These are phyloP conservation scores for Rhodinocichla rosea DNA, from an alignment of 2,113 vertebrate genomes.

Conservation along the genomic window DNA sequence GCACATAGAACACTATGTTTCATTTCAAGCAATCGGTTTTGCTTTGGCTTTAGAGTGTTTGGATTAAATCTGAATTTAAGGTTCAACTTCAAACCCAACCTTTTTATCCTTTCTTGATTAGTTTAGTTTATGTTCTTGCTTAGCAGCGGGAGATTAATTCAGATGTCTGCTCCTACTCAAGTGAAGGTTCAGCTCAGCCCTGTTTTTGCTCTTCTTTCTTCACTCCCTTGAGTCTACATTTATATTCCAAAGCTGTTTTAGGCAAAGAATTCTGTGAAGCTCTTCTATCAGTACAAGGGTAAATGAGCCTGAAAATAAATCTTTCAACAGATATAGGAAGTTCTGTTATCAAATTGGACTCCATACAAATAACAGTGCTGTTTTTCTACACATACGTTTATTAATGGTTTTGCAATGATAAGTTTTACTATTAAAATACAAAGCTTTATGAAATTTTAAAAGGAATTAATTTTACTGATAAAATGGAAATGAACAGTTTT, in stretches of 20 bases:
- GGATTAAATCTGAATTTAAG: constrained; percentile 49
- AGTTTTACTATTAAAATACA: constrained; percentile 9
- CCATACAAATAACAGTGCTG: not conserved
- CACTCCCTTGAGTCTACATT: constrained; percentile 9
- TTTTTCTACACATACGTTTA: constrained; percentile 28
- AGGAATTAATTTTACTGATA: not conserved
- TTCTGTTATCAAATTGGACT: not conserved
- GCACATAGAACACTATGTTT: not conserved
- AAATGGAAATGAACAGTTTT: not conserved
- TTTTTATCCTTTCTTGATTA: constrained; percentile 38
- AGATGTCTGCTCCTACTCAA: not conserved
- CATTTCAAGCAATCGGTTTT: constrained; percentile 1
- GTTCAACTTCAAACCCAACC: constrained; percentile 19
- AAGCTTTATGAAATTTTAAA: constrained; percentile 19
- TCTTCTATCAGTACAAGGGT: constrained; percentile 41
- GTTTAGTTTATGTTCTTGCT: not conserved
- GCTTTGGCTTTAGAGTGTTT: not conserved
- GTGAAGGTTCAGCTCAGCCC: not conserved
- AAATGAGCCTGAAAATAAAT: constrained; percentile 72
- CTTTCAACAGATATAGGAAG: constrained; percentile 30
- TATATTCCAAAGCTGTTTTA: constrained; percentile 53
- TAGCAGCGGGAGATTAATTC: constrained; percentile 10
- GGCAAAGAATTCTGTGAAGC: constrained; percentile 36
- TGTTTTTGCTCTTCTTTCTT: not conserved
- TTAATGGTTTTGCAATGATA: constrained; percentile 2